Evolutionary conservation across 2,888 invertebrate genomes (phyloP).

Genomic region (Eupithecia dodoneata): DNA sequence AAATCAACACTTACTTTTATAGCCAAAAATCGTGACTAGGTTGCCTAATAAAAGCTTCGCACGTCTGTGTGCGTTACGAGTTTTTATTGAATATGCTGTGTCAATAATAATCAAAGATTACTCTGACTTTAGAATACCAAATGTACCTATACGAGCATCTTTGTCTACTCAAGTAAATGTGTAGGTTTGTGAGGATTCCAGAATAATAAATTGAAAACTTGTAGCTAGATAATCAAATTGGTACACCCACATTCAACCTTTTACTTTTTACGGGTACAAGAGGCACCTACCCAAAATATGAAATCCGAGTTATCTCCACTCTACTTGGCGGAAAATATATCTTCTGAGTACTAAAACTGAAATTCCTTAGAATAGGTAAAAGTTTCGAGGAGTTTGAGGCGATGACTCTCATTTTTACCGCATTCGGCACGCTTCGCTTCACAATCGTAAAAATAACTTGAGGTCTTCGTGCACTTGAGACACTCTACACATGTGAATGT

Average conservation of each 20-base stretch:
- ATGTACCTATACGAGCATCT: not conserved
- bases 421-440: not conserved
- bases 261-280: not conserved
- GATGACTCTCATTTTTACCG: slow-evolving; percentile 17
- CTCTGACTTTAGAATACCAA: slow-evolving; percentile 15
- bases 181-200: not conserved
- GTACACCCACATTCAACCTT: not conserved
- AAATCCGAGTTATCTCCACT: not conserved
- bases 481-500: not conserved
- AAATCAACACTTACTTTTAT: slow-evolving; percentile 72
- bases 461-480: slow-evolving; percentile 3
- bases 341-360: not conserved
- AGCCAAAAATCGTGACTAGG: slow-evolving; percentile 58
- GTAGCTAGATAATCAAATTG: not conserved
- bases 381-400: slow-evolving; percentile 45
- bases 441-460: not conserved
- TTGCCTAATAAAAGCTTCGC: slow-evolving; percentile 54
- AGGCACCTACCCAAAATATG: not conserved
- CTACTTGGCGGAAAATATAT: not conserved
- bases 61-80: slow-evolving; percentile 26
- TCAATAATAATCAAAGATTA: slow-evolving; percentile 23
- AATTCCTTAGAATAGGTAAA: slow-evolving; percentile 1
- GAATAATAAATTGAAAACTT: not conserved
- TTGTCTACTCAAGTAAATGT: not conserved
- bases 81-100: slow-evolving; percentile 24